phyloP scores from a whole-genome alignment of 2,113 vertebrate species.

The Pollimyrus isidori region DNA sequence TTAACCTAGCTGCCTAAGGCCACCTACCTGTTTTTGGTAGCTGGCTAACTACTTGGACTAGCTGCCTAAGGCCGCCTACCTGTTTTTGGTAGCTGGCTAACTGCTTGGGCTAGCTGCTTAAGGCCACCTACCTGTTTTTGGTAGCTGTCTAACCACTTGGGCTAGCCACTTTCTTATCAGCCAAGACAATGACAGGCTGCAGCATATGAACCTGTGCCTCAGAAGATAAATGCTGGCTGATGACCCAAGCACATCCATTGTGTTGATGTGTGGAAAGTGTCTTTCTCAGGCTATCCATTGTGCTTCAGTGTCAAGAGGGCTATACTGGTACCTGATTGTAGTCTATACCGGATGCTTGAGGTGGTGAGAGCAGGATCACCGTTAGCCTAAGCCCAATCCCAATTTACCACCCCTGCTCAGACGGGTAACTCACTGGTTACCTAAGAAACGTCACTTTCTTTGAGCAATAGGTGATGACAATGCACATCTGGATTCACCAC shows the following conservation, averaged over 20 bases:
- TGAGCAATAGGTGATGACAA: background rate
- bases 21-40: too few species aligned
- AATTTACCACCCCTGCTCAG: background rate
- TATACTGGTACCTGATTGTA: background rate
- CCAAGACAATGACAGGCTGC: conserved; percentile 26
- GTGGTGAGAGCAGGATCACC: background rate
- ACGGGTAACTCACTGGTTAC: background rate
- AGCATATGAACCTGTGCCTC: conserved; percentile 2
- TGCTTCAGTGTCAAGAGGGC: background rate
- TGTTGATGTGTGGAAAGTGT: background rate
- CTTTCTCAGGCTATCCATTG: background rate
- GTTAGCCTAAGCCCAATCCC: background rate
- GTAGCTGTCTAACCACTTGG: background rate
- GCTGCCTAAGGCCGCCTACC: background rate
- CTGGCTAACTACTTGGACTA: background rate
- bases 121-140: background rate
- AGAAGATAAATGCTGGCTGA: background rate
- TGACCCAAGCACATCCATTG: background rate
- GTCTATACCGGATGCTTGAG: background rate
- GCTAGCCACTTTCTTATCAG: background rate
- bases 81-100: background rate
- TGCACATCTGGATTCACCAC: background rate
- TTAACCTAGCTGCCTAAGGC: too few species aligned
- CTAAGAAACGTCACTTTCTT: background rate
- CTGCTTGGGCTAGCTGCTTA: background rate